A percentile compares a stretch with the other conserved stretches of the same genome.
phyloP scores from a whole-genome alignment of 2,888 invertebrate genomes.

The Diarsia dahlii region DNA sequence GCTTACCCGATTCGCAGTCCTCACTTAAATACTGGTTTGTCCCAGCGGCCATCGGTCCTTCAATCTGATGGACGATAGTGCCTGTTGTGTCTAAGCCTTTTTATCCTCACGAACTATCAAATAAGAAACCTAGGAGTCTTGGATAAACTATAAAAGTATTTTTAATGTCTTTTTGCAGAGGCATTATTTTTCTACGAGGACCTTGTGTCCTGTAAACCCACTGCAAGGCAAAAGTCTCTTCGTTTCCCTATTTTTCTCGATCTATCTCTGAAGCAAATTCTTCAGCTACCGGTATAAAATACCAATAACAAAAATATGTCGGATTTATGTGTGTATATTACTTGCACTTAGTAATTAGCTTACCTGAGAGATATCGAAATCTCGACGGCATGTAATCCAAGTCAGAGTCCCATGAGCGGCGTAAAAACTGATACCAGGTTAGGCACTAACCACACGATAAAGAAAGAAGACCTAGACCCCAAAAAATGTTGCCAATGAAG shows the following conservation, averaged over 20 bases:
- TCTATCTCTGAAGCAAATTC: too few relatives aligned
- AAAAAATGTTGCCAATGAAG: not conserved
- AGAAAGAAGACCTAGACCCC: not conserved
- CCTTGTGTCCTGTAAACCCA: not conserved
- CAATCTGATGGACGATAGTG: constrained; percentile 30
- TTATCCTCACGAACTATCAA: constrained; percentile 2
- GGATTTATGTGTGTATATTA: too few relatives aligned
- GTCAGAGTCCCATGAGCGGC: too few relatives aligned
- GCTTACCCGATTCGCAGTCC: constrained; percentile 10
- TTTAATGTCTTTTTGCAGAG: not conserved
- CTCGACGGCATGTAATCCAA: too few relatives aligned
- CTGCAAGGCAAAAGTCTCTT: too few relatives aligned
- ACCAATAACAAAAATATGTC: too few relatives aligned
- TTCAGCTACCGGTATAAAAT: not conserved
- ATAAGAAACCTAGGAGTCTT: not conserved
- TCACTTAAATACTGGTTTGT: constrained; percentile 37
- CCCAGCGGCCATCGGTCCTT: constrained; percentile 24
- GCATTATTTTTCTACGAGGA: not conserved
- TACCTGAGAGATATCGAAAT: too few relatives aligned
- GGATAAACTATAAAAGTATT: not conserved
- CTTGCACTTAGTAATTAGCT: too few relatives aligned
- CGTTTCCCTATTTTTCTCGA: not conserved
- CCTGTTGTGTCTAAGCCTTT: constrained; percentile 20
- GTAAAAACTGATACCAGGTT: too few relatives aligned
- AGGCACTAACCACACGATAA: too few relatives aligned